A percentile compares a stretch with the other conserved stretches of the same genome.
Conservation (phyloP, 1,140 invertebrate genomes). For the Popillia japonica region DNA sequence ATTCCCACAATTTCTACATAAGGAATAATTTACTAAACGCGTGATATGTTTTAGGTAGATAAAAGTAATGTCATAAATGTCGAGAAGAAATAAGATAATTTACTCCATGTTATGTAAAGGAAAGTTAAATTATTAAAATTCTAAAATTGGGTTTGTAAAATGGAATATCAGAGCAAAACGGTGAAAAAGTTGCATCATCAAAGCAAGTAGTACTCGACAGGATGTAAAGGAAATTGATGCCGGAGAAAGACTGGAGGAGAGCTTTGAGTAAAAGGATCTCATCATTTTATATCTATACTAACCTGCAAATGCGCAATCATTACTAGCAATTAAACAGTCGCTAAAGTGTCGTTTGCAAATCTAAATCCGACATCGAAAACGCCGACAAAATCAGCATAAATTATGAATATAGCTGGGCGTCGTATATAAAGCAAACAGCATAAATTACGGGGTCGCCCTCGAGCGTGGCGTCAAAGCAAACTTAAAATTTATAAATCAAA, state of each 20-base stretch:
- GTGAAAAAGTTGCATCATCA: too few species aligned
- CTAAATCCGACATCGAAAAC: not conserved
- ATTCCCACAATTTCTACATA: too few species aligned
- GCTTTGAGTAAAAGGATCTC: not conserved
- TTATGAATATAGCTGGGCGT: slow-evolving; percentile 8
- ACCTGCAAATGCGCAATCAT: not conserved
- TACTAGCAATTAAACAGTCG: slow-evolving; percentile 5
- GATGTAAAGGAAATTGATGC: too few species aligned
- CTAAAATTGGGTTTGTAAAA: too few species aligned
- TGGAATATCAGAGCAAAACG: too few species aligned
- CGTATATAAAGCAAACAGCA: slow-evolving; percentile 15
- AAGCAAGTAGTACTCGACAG: too few species aligned
- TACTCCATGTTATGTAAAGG: too few species aligned
- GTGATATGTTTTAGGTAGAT: too few species aligned
- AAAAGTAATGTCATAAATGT: too few species aligned
- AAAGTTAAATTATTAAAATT: too few species aligned
- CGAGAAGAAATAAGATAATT: too few species aligned
- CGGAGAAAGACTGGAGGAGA: not conserved
- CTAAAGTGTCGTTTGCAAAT: not conserved
- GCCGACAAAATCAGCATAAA: slow-evolving; percentile 13
- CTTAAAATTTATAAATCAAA: slow-evolving; percentile 20
- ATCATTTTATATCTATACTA: not conserved
- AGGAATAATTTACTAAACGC: too few species aligned
- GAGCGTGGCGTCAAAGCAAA: slow-evolving; percentile 8
- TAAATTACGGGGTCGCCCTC: slow-evolving; percentile 13